These are phyloP conservation scores for Dermatemys mawii DNA, from an alignment of 2,113 vertebrate species.

Conservation along the genomic window DNA sequence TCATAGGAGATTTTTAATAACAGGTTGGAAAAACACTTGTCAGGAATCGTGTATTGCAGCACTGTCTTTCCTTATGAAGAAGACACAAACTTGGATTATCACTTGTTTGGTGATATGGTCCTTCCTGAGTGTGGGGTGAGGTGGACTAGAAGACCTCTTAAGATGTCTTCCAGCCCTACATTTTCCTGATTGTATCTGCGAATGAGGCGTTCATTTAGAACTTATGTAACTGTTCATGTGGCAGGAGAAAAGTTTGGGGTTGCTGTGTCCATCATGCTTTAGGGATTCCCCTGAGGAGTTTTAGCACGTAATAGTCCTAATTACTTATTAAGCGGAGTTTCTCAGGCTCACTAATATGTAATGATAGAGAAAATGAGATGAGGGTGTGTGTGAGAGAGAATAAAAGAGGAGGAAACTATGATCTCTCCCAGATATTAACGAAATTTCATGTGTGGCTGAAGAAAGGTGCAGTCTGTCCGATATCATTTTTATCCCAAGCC, in stretches of 20 bases:
- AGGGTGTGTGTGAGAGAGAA: not conserved
- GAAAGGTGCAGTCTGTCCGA: conserved; percentile 71
- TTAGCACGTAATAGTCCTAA: conserved; percentile 27
- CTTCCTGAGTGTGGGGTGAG: not conserved
- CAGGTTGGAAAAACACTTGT: not conserved
- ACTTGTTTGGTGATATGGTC: too few relatives aligned
- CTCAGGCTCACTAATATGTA: not conserved
- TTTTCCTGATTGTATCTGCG: not conserved
- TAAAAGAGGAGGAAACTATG: conserved; percentile 54
- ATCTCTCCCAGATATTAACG: conserved; percentile 64
- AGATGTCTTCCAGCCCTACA: not conserved
- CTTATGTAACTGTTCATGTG: conserved; percentile 1
- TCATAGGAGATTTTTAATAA: not conserved
- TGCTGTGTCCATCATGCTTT: conserved; percentile 1
- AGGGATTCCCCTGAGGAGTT: not conserved
- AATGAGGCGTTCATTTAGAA: not conserved
- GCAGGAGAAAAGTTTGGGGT: not conserved
- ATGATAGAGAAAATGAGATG: conserved; percentile 11
- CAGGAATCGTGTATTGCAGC: not conserved
- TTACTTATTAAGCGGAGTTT: conserved; percentile 44
- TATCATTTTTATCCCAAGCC: conserved; percentile 82
- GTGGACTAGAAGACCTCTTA: not conserved
- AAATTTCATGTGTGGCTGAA: conserved; percentile 36
- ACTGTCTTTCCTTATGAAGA: too few relatives aligned
- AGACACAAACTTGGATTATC: too few relatives aligned